These are phyloP conservation scores for Hirundo rustica DNA, from an alignment of 2,797 vertebrate species.

Conservation along the genomic window DNA sequence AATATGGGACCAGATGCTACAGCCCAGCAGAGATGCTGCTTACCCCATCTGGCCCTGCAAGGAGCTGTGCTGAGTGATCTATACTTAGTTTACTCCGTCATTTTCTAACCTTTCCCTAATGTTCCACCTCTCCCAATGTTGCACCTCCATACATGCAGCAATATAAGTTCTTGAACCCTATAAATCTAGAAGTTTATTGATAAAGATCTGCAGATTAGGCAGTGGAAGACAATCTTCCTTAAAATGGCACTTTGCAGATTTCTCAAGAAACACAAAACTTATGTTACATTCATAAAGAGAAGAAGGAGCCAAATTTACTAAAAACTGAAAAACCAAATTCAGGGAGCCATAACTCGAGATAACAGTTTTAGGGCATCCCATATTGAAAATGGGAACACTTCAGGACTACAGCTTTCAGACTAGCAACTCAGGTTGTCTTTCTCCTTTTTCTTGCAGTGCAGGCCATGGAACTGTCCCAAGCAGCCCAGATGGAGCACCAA, in stretches of 20 bases:
- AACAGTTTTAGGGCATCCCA: not conserved
- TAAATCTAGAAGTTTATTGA: not conserved
- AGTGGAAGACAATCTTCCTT: not conserved
- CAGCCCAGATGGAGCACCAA: constrained; percentile 43
- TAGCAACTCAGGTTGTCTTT: not conserved
- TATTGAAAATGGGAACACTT: not conserved
- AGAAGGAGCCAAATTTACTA: not conserved
- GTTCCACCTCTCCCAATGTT: not conserved
- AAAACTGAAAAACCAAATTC: not conserved
- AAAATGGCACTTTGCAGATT: not conserved
- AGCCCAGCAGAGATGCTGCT: not conserved
- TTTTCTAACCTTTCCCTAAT: not conserved
- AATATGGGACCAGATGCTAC: not conserved
- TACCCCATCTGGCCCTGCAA: not conserved
- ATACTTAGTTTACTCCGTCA: not conserved
- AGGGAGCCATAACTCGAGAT: not conserved
- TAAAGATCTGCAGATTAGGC: not conserved
- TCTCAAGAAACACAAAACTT: not conserved
- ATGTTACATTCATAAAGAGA: not conserved
- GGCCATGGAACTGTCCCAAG: constrained; percentile 11
- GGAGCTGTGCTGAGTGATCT: not conserved
- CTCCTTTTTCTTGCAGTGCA: not conserved
- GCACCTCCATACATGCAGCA: not conserved
- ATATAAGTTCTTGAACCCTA: not conserved
- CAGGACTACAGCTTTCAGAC: not conserved